These are phyloP conservation scores for Watsonalla binaria DNA, from an alignment of 2,888 invertebrate genomes.

Conservation along the genomic window DNA sequence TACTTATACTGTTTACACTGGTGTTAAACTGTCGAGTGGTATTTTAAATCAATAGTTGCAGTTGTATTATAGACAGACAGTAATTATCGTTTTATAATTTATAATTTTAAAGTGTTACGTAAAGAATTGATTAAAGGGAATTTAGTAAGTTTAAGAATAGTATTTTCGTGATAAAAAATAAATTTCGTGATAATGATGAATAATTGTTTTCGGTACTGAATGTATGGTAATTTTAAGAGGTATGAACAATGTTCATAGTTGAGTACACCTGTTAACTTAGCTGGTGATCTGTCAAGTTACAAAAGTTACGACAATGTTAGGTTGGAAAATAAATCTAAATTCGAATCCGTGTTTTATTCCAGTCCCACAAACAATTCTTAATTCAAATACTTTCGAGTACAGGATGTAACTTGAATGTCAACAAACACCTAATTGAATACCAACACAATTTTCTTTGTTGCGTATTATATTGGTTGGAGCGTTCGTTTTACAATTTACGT, in stretches of 20 bases:
- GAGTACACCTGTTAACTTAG: constrained; percentile 74
- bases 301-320: constrained; percentile 74
- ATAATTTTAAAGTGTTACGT: constrained; percentile 30
- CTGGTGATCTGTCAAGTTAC: constrained; percentile 73
- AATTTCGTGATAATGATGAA: constrained; percentile 74
- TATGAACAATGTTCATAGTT: constrained; percentile 77
- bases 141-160: constrained; percentile 72
- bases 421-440: not conserved
- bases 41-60: constrained; percentile 29
- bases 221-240: constrained; percentile 71
- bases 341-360: constrained; percentile 53
- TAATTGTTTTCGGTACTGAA: constrained; percentile 74
- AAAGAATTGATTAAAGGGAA: constrained; percentile 70
- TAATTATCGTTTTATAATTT: constrained; percentile 22
- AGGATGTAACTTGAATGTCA: no score
- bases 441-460: constrained; percentile 1
- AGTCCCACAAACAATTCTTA: no score
- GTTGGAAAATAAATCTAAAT: constrained; percentile 75
- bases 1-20: constrained; percentile 30
- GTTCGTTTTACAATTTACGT: constrained; percentile 18
- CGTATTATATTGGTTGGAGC: constrained; percentile 9
- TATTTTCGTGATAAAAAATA: constrained; percentile 74
- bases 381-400: no score
- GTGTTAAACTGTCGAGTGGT: constrained; percentile 30
- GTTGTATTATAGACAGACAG: constrained; percentile 32